Evolutionary conservation across 1,140 invertebrate genomes (phyloP), one percentile per base, ranked within the genome.

Genomic region (Sycophila sp.): DNA sequence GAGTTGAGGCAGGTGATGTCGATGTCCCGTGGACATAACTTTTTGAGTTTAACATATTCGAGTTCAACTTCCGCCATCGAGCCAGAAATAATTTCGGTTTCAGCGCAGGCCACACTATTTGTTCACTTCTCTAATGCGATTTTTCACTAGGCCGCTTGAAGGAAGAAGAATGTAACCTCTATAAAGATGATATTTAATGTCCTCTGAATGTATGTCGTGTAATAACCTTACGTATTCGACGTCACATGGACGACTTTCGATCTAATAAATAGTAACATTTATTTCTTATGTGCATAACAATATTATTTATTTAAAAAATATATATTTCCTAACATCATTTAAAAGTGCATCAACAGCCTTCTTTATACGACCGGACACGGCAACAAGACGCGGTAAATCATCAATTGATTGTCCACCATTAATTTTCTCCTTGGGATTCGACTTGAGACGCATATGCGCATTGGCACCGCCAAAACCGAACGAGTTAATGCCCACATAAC

Each of bases 1-100:
- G 93, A 89, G 80, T 97, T 97, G 83, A 95, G 94, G 83, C 95
- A 97, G 15, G 95, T 94, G 1, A 95, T 90, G 76, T 94, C 91
- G 79, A 96, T 89, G 72, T 85, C 85, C 11, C 85, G 83, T 66
- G 94, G 92, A 75, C 93, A 90, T 72, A 88, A 80, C 19, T 85
- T 71, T 68, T 89, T 88, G 7, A 90, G 85, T 82, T 89, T 75
- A 7, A 80, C 58, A 56, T 85, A 70, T 5, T 49, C 36, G 15
- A 70, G 69, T 88, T 88, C 88, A 47, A 90, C 85, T 68, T 88
- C 88, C 72, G 89, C 89, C 89, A 90, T 90, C 15, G 79, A 83
- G 15, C 56, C 56, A 2, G 1, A 19, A 13, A 84, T 81, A 2
- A 89, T 75, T 15, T 85, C 80, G 4, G 86, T 84, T 42, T 89